Evolutionary conservation across 2,888 invertebrate species (phyloP).

Genomic region (Dione juno): DNA sequence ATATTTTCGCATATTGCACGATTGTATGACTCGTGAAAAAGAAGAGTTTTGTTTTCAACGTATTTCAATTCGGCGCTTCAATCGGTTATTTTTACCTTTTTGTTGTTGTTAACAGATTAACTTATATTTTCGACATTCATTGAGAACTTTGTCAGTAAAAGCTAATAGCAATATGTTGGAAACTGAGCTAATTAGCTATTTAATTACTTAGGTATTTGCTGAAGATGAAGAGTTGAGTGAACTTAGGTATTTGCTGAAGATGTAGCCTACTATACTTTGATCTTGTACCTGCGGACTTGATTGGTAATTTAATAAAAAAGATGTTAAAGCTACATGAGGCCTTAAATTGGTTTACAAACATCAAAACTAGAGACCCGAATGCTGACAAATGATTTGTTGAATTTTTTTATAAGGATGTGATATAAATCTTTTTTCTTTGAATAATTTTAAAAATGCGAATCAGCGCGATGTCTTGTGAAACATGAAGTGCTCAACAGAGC

Average conservation of each 20-base stretch:
- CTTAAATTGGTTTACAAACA: background rate
- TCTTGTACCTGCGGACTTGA: too few species aligned
- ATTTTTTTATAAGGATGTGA: background rate
- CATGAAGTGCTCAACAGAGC: conserved; percentile 20
- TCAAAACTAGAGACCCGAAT: background rate
- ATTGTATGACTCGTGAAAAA: conserved; percentile 2
- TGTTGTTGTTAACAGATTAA: conserved; percentile 1
- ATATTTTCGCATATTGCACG: conserved; percentile 1
- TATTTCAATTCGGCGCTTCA: background rate
- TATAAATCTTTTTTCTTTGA: conserved; percentile 5
- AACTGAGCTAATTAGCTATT: background rate
- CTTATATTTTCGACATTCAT: background rate
- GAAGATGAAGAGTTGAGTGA: too few species aligned
- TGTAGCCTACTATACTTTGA: too few species aligned
- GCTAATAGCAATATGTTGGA: background rate
- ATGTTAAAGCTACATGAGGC: background rate
- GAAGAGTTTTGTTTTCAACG: conserved; percentile 1
- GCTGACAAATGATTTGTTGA: background rate
- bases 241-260: too few species aligned
- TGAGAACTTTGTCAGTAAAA: background rate
- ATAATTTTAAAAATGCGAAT: conserved; percentile 7
- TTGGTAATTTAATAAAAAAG: background rate
- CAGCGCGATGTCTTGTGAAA: conserved; percentile 8
- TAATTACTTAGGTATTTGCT: too few species aligned
- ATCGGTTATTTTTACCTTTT: conserved; percentile 1